These are phyloP conservation scores for Megaleporinus macrocephalus DNA, from an alignment of 2,113 vertebrate genomes.

Conservation along the genomic window DNA sequence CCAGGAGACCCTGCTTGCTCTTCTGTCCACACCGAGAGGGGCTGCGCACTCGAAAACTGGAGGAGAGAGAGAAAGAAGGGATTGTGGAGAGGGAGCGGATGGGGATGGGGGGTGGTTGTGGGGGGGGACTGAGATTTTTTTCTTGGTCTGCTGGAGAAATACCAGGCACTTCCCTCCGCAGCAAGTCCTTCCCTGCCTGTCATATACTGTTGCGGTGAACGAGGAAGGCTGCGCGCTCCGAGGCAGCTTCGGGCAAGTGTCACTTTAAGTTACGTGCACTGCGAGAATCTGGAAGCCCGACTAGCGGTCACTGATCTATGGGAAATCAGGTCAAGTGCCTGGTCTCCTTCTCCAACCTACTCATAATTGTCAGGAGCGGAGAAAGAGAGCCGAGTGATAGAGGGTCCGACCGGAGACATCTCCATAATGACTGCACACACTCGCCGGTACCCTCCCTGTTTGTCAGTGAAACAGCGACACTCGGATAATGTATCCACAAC, in stretches of 20 bases:
- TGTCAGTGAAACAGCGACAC: slow-evolving; percentile 20
- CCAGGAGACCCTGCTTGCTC: slow-evolving; percentile 48
- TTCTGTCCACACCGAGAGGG: slow-evolving; percentile 40
- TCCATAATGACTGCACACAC: slow-evolving; percentile 65
- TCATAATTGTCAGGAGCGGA: slow-evolving; percentile 69
- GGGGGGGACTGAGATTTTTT: slow-evolving; percentile 37
- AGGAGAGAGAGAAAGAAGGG: slow-evolving; percentile 26
- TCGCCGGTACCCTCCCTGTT: not conserved
- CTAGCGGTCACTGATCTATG: slow-evolving; percentile 93
- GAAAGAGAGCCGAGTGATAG: slow-evolving; percentile 64
- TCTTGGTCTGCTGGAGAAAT: slow-evolving; percentile 51
- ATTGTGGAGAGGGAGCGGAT: too few species aligned
- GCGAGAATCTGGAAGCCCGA: slow-evolving; percentile 85
- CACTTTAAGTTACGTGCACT: slow-evolving; percentile 93
- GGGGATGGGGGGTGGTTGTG: too few species aligned
- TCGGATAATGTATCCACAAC: slow-evolving; percentile 16
- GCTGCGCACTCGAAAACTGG: slow-evolving; percentile 17
- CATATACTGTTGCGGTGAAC: slow-evolving; percentile 91
- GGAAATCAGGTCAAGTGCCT: slow-evolving; percentile 92
- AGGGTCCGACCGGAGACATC: slow-evolving; percentile 60
- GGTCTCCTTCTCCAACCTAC: slow-evolving; percentile 58
- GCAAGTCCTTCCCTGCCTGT: slow-evolving; percentile 71
- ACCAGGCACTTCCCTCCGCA: slow-evolving; percentile 47
- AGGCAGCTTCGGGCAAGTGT: slow-evolving; percentile 95
- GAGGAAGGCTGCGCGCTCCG: slow-evolving; percentile 84